Percentiles rank a stretch among this genome's conserved stretches.
These are phyloP conservation scores for Misgurnus mizolepis DNA, from an alignment of 2,113 vertebrate species.

Conservation along the genomic window DNA sequence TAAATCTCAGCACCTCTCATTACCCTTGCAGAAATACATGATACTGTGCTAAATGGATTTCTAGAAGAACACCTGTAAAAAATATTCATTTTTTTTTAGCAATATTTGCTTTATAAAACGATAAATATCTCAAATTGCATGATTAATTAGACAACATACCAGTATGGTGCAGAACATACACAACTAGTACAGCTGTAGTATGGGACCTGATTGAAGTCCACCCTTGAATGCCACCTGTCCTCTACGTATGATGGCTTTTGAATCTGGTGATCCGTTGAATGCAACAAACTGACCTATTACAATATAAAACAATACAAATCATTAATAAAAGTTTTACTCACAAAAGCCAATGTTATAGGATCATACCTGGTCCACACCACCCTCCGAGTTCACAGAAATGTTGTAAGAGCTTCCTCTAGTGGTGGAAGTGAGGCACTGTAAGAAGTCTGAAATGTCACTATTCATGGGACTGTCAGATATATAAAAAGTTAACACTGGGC, in stretches of 20 bases:
- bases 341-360: too few species aligned
- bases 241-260: conserved; percentile 11
- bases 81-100: background rate
- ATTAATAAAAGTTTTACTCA: background rate
- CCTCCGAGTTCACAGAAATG: conserved; percentile 48
- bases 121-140: too few species aligned
- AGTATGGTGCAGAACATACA: conserved; percentile 27
- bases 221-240: background rate
- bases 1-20: conserved; percentile 50
- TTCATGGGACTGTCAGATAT: conserved; percentile 57
- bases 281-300: conserved; percentile 34
- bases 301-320: conserved; percentile 13
- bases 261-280: conserved; percentile 32
- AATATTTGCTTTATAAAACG: too few species aligned
- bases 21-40: conserved; percentile 29
- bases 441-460: conserved; percentile 41
- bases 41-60: conserved; percentile 43
- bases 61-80: conserved; percentile 67
- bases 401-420: conserved; percentile 68
- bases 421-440: conserved; percentile 62
- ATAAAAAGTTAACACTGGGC: conserved; percentile 64
- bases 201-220: conserved; percentile 14
- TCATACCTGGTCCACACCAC: conserved; percentile 59
- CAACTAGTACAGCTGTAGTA: conserved; percentile 5
- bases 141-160: conserved; percentile 23